phyloP scores from a whole-genome alignment of 2,797 vertebrate species.

The Sparidentex hasta region DNA sequence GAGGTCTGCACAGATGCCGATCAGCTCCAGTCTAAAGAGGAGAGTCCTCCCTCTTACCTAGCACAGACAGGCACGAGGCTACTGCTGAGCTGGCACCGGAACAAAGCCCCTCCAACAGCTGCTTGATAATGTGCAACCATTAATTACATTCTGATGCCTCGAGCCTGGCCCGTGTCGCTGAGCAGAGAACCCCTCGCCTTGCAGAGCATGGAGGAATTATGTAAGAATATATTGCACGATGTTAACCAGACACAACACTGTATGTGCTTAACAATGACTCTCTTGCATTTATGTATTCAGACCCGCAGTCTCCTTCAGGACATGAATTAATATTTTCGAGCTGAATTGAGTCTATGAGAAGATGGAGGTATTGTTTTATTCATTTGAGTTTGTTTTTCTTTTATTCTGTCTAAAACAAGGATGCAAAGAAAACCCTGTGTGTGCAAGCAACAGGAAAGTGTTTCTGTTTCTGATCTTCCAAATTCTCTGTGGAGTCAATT shows the following conservation, averaged over 20 bases:
- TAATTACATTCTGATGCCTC: slow-evolving; percentile 84
- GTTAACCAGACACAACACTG: slow-evolving; percentile 56
- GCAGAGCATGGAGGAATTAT: slow-evolving; percentile 66
- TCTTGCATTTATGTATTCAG: slow-evolving; percentile 30
- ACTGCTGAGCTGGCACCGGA: slow-evolving; percentile 73
- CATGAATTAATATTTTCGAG: slow-evolving; percentile 29
- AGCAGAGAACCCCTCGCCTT: slow-evolving; percentile 55
- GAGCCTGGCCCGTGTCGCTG: slow-evolving; percentile 72
- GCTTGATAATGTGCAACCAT: slow-evolving; percentile 83
- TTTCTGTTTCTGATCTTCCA: background rate
- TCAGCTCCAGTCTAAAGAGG: slow-evolving; percentile 56
- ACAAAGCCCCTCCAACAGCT: slow-evolving; percentile 82
- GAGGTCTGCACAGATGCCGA: slow-evolving; percentile 54
- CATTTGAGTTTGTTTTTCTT: slow-evolving; percentile 11
- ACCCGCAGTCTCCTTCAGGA: slow-evolving; percentile 28
- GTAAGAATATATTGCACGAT: slow-evolving; percentile 67
- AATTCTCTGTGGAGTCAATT: slow-evolving; percentile 17
- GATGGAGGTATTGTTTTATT: slow-evolving; percentile 34
- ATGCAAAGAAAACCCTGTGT: slow-evolving; percentile 4
- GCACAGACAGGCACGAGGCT: slow-evolving; percentile 60
- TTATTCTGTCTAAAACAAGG: slow-evolving; percentile 19
- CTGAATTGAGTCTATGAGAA: slow-evolving; percentile 33
- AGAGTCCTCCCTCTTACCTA: slow-evolving; percentile 54
- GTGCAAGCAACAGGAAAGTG: background rate
- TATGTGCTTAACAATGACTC: slow-evolving; percentile 39